phyloP scores from a whole-genome alignment of 1,140 invertebrate species.

The Lepidurus arcticus region DNA sequence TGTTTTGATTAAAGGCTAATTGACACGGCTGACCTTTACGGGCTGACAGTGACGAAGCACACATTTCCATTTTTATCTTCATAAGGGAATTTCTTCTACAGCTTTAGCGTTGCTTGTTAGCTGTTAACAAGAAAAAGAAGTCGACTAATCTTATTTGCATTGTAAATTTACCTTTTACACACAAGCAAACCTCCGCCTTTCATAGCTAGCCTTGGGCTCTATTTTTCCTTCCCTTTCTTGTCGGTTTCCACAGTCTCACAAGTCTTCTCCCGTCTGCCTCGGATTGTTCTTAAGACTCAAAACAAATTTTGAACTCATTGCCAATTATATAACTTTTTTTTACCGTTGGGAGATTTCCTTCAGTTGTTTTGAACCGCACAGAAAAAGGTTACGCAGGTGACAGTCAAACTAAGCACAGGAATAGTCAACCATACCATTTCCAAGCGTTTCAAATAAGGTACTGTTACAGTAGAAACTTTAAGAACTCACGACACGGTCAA shows the following conservation, averaged over 20 bases:
- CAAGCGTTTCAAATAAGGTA: not conserved
- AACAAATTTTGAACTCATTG: too few relatives aligned
- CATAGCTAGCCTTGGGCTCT: not conserved
- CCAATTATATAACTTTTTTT: too few relatives aligned
- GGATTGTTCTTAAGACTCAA: too few relatives aligned
- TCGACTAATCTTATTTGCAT: not conserved
- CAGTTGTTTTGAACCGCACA: too few relatives aligned
- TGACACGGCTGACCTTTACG: slow-evolving; percentile 16
- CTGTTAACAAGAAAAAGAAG: not conserved
- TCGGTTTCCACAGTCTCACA: too few relatives aligned
- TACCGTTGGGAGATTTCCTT: too few relatives aligned
- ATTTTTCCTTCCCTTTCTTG: not conserved
- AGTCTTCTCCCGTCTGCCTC: too few relatives aligned
- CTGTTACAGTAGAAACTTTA: not conserved
- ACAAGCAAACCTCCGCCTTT: not conserved
- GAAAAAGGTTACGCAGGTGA: too few relatives aligned
- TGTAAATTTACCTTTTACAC: not conserved
- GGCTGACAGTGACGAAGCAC: not conserved
- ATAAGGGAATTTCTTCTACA: not conserved
- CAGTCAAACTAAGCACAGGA: not conserved
- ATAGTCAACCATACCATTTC: not conserved
- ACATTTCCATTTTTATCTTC: not conserved
- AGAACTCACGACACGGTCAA: not conserved
- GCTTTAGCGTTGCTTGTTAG: not conserved
- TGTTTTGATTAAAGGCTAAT: not conserved